Evolutionary conservation across 2,888 invertebrate species (phyloP).

Genomic region (Crioceris asparagi): DNA sequence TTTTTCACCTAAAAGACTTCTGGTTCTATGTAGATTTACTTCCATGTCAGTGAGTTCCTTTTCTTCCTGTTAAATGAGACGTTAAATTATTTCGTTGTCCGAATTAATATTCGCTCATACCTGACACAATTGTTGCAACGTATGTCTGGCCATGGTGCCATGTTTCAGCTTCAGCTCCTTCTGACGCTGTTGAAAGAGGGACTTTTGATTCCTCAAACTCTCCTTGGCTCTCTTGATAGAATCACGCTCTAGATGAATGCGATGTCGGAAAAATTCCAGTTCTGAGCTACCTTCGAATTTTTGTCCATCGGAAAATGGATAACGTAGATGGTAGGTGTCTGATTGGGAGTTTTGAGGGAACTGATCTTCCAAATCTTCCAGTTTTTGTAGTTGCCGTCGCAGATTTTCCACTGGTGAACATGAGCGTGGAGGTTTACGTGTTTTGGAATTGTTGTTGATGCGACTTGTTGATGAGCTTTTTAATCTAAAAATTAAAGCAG

Average conservation of each 20-base stretch:
- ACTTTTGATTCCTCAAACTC: conserved; percentile 56
- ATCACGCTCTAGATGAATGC: conserved; percentile 70
- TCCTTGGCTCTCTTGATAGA: conserved; percentile 76
- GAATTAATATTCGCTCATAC: no score
- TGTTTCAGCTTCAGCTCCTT: conserved; percentile 41
- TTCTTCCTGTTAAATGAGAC: conserved; percentile 54
- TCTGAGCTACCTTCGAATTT: conserved; percentile 50
- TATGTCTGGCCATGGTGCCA: conserved; percentile 41
- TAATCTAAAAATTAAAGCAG: conserved; percentile 37
- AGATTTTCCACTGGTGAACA: conserved; percentile 69
- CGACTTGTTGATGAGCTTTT: conserved; percentile 46
- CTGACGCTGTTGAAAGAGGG: conserved; percentile 55
- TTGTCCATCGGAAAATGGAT: conserved; percentile 62
- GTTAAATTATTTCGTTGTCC: no score
- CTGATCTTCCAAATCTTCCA: conserved; percentile 75
- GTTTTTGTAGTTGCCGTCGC: conserved; percentile 66
- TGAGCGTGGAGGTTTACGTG: conserved; percentile 45
- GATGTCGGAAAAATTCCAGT: conserved; percentile 72
- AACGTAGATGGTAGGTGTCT: conserved; percentile 69
- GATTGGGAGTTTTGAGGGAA: conserved; percentile 54
- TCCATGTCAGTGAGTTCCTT: conserved; percentile 75
- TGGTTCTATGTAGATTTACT: conserved; percentile 70
- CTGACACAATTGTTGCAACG: conserved; percentile 45
- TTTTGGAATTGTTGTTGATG: conserved; percentile 46
- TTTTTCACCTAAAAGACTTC: conserved; percentile 70